phyloP scores from a whole-genome alignment of 2,113 vertebrate genomes.

The Hemibagrus wyckioides region DNA sequence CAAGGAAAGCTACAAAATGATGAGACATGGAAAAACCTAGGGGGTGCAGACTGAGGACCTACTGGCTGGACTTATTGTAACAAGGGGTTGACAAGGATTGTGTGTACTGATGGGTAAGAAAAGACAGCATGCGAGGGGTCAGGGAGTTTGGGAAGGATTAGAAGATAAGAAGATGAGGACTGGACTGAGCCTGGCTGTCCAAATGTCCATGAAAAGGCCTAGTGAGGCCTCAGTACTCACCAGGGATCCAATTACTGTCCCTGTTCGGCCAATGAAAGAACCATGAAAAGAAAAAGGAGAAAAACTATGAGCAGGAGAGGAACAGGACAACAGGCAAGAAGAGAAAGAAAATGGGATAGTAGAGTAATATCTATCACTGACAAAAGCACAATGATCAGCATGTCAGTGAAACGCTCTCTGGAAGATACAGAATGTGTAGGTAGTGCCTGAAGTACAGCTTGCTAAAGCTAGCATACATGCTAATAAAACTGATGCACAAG shows the following conservation, averaged over 20 bases:
- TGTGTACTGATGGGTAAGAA: neutral
- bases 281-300: neutral
- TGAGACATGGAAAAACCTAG: neutral
- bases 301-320: neutral
- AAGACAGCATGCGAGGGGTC: neutral
- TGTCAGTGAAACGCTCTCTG: neutral
- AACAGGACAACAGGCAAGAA: neutral
- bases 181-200: slow-evolving; percentile 29
- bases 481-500: neutral
- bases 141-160: slow-evolving; percentile 1
- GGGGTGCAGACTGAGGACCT: neutral
- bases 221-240: slow-evolving; percentile 48
- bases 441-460: neutral
- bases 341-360: neutral
- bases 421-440: neutral
- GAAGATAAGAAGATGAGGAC: slow-evolving; percentile 13
- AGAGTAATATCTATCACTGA: slow-evolving; percentile 11
- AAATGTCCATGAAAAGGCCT: slow-evolving; percentile 35
- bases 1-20: neutral
- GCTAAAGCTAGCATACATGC: slow-evolving; percentile 1
- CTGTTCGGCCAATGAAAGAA: slow-evolving; percentile 17
- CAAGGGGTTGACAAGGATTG: neutral
- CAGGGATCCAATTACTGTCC: slow-evolving; percentile 48
- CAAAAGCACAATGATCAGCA: slow-evolving; percentile 17
- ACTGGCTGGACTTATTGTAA: neutral